phyloP scores from a whole-genome alignment of 2,113 vertebrate species.

The Illadopsis cleaveri region DNA sequence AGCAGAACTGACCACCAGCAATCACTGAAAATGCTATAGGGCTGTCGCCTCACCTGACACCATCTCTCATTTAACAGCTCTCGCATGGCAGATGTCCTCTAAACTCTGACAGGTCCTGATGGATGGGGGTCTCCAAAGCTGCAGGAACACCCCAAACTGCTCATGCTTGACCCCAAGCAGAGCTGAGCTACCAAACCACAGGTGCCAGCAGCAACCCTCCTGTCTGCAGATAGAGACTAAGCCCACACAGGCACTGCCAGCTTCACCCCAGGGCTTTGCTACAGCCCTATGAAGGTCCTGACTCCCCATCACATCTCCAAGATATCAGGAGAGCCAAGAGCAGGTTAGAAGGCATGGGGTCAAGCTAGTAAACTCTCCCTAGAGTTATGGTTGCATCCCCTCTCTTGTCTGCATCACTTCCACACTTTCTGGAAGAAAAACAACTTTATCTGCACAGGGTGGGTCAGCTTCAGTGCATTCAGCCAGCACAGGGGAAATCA shows the following conservation, averaged over 20 bases:
- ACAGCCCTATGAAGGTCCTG: rapidly evolving
- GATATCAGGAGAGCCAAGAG: background rate
- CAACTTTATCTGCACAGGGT: background rate
- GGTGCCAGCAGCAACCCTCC: background rate
- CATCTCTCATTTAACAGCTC: background rate
- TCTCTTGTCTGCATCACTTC: background rate
- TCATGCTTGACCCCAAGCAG: background rate
- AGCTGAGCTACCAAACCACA: background rate
- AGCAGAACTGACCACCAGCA: background rate
- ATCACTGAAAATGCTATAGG: background rate
- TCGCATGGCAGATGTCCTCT: background rate
- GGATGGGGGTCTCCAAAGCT: background rate
- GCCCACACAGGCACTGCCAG: background rate
- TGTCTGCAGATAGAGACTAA: background rate
- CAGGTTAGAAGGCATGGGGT: background rate
- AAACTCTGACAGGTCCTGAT: background rate
- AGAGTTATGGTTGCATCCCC: background rate
- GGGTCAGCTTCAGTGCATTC: rapidly evolving
- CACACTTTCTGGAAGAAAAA: background rate
- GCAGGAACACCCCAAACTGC: background rate
- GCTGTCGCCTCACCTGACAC: rapidly evolving
- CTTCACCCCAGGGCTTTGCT: background rate
- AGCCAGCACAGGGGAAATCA: rapidly evolving
- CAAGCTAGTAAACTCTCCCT: background rate
- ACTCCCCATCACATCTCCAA: background rate